Base-by-base conservation (phyloP, 2,888 invertebrate species). In the Rotaria macrura region DNA sequence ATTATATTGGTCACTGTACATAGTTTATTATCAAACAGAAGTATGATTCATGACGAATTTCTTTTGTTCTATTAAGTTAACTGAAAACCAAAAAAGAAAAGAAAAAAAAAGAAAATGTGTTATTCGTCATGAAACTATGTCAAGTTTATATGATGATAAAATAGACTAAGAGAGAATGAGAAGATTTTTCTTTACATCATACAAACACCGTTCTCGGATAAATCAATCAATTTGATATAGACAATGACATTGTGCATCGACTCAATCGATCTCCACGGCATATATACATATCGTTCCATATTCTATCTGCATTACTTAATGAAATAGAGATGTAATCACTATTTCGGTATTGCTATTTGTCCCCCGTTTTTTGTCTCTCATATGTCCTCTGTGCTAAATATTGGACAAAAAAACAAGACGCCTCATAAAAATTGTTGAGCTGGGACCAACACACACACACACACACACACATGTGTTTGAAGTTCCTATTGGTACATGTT, bases 191-290 rank as follows among this genome's bases (percentile, higher is more conserved):
- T 25, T 79, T 79, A 6, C 65, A 43, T 79, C 20, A 12, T 79
- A 79, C 9, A 10, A 79, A 79, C 79, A 79, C n/a, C 40, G 79
- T 79, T 79, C 79, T 79, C n/a, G 79, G 79, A 79, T 79, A 79
- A 79, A 79, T 79, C 79, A 79, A 79, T 79, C 79, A 79, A 43
- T 5, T 79, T 79, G 65, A 65, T 17, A 65, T 65, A 34, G 65
- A 38, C 1, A 38, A 17, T 34, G 17, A 34, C 65, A 65, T 65
- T 5, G 17, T 34, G 34, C 20, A 65, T 65, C 65, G 7, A 20
- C 25, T 65, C 65, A 38, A 34, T 65, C 65, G 20, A 17, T 65
- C 1, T 6, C 20, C 0, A 34, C 7, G 34, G 34, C 34, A 29
- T 65, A 25, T 49, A 49, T 49, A 49, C 17, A 49, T 49, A 49